These are phyloP conservation scores for Polyommatus icarus DNA, from an alignment of 2,888 invertebrate species.

Conservation along the genomic window DNA sequence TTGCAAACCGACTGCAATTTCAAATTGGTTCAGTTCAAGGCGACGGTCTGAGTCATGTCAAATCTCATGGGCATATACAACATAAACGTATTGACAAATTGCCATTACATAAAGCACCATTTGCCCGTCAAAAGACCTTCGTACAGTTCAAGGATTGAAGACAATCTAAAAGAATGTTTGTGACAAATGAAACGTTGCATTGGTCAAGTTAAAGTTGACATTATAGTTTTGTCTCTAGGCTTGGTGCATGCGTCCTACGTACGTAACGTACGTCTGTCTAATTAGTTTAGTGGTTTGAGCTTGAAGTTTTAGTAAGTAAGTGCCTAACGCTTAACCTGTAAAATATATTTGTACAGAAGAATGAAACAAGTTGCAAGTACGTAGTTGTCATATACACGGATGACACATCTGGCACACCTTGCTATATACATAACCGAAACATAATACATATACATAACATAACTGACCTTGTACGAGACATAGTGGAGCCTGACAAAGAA, in stretches of 20 bases:
- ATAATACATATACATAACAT: background rate
- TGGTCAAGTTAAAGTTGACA: too few species aligned
- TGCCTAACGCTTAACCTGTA: background rate
- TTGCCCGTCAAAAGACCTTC: background rate
- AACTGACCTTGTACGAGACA: constrained; percentile 8
- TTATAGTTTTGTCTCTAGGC: background rate
- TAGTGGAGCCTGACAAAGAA: background rate
- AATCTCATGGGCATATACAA: background rate
- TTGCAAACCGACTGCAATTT: background rate
- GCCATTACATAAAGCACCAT: constrained; percentile 7
- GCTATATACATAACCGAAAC: background rate
- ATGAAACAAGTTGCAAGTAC: background rate
- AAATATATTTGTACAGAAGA: background rate
- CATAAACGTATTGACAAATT: background rate
- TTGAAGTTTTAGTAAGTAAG: background rate
- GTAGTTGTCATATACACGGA: background rate
- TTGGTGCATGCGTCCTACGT: background rate
- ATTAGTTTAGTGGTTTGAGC: background rate
- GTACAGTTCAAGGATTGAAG: background rate
- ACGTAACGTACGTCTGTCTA: background rate
- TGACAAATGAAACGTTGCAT: background rate
- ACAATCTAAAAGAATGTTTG: background rate
- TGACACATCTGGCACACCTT: background rate
- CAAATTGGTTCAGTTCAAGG: background rate
- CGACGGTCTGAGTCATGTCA: background rate